Base-by-base conservation (phyloP, 2,888 invertebrate species). In the Cyclophora albipunctata region DNA sequence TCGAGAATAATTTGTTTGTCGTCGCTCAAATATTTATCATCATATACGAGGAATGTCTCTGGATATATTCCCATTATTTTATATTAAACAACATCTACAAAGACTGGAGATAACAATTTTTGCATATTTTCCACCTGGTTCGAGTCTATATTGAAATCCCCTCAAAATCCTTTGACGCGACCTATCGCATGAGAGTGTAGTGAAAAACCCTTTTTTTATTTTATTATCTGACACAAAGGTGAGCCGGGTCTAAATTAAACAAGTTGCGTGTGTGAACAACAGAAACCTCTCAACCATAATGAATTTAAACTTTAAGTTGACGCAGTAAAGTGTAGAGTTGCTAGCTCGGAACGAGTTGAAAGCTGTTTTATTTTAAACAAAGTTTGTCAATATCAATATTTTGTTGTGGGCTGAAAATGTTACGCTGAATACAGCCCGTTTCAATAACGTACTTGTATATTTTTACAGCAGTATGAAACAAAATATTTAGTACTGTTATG, bases 211-310 rank as follows among this genome's bases (percentile, higher is more conserved):
- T 66, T 71, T 73, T 73, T 72, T 71, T 69, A 71, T 74, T 75
- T 73, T 69, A 72, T 71, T 69, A 73, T 61, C 64, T 51, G 60
- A 60, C 71, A 73, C 73, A 80, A 76, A 78, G 79, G 78, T 75
- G 69, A 67, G 66, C 66, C 61, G 66, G 62, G 71, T 59, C 69
- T 59, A 73, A 78, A 78, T 78, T 77, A 79, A 78, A 78, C 73
- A 75, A 72, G 70, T 70, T 69, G 61, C 50, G 59, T 51, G 59
- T 53, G 50, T 62, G 63, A 53, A 60, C 58, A 37, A 37, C 62
- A 51, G 54, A 54, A 53, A 44, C 46, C 43, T 52, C 51, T 50
- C 3, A 58, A 58, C 54, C 59, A 58, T 37, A 55, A 49, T 53
- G 42, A 70, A 66, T 64, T 50, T 58, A 60, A 66, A 67, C 71